phyloP scores from a whole-genome alignment of 2,113 vertebrate species.

The Peromyscus leucopus region DNA sequence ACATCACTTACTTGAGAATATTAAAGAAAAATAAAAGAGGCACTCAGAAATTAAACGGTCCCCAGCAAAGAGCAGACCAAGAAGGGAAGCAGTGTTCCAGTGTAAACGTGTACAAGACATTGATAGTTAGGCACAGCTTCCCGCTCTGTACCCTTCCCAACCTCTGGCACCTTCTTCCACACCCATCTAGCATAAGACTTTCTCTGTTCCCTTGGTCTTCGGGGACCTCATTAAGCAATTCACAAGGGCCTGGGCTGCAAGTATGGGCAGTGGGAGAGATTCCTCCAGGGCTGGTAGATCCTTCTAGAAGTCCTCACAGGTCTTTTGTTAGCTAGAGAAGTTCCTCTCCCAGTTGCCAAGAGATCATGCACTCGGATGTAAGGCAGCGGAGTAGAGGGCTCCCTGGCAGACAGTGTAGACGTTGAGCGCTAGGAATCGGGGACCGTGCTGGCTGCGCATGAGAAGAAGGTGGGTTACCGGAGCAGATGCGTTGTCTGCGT shows the following conservation, averaged over 20 bases:
- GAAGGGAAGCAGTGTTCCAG: constrained; percentile 21
- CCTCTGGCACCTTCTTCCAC: constrained; percentile 7
- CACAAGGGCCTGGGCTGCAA: constrained; percentile 27
- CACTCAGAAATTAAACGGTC: constrained; percentile 7
- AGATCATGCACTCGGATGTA: accelerated
- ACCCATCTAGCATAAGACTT: neutral
- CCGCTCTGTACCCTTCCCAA: neutral
- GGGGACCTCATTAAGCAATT: constrained; percentile 63
- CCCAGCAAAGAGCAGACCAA: constrained; percentile 39
- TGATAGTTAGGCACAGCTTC: neutral
- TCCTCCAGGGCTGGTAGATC: neutral
- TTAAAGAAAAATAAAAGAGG: constrained; percentile 49
- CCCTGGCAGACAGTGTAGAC: too few relatives aligned
- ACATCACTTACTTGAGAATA: constrained; percentile 9
- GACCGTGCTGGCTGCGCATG: neutral
- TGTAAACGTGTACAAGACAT: constrained; percentile 38
- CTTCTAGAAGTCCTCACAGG: constrained; percentile 4
- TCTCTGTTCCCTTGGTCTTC: constrained; percentile 42
- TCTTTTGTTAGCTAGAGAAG: neutral
- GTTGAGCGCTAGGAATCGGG: accelerated
- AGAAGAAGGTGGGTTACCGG: neutral
- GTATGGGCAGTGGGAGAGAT: neutral
- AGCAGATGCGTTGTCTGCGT: neutral
- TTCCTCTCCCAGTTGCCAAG: neutral
- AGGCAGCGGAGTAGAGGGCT: neutral